A percentile compares a stretch with the other conserved stretches of the same genome.
These are phyloP conservation scores for Hydrolagus affinis DNA, from an alignment of 2,113 vertebrate species.

Conservation along the genomic window DNA sequence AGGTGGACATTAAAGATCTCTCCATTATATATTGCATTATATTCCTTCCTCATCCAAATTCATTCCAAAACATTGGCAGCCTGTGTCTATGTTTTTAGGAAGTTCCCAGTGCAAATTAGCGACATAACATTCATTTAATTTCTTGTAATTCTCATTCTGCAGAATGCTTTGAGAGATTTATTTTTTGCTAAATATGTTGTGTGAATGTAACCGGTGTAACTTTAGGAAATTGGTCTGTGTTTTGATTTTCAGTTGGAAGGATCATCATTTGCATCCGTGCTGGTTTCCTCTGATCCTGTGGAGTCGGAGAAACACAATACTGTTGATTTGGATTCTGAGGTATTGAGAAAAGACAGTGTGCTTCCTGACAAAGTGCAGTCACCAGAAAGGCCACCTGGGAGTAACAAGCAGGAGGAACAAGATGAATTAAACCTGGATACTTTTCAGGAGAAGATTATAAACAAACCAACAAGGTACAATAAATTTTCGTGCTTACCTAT, in stretches of 20 bases:
- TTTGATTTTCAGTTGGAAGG: conserved; percentile 5
- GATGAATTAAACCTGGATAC: conserved; percentile 18
- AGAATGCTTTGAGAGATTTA: too few species aligned
- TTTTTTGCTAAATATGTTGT: too few species aligned
- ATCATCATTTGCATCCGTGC: background rate
- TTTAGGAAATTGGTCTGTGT: background rate
- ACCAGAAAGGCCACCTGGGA: background rate
- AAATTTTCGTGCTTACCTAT: too few species aligned
- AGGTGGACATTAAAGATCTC: too few species aligned
- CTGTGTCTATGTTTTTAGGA: too few species aligned
- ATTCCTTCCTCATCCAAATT: too few species aligned
- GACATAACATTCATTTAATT: too few species aligned
- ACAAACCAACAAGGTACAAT: conserved; percentile 48
- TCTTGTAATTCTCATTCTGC: too few species aligned
- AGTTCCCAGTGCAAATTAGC: too few species aligned
- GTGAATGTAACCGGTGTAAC: background rate
- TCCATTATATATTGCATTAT: too few species aligned
- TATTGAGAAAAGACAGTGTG: background rate
- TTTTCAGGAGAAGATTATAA: conserved; percentile 34
- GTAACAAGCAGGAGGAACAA: conserved; percentile 5
- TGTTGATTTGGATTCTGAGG: background rate
- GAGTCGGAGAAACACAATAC: background rate
- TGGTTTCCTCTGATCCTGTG: background rate
- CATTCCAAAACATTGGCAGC: too few species aligned
- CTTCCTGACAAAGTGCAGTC: conserved; percentile 36